These are phyloP conservation scores for Clarias pachynema DNA, from an alignment of 2,797 vertebrate species.

Conservation along the genomic window DNA sequence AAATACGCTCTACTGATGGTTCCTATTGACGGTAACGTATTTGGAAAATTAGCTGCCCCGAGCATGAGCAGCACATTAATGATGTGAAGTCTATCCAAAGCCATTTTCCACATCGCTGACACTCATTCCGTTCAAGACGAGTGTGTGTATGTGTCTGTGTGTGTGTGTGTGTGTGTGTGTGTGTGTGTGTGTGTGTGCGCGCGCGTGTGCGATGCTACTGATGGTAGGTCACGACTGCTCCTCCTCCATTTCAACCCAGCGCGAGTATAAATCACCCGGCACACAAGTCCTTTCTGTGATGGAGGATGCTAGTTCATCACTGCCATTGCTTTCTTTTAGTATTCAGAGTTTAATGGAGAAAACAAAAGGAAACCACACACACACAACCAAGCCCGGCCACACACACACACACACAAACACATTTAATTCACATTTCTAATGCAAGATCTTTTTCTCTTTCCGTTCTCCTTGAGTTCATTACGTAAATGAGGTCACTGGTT, in stretches of 20 bases:
- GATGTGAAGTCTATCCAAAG: conserved; percentile 17
- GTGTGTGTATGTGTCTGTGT: background rate
- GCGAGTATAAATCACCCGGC: conserved; percentile 12
- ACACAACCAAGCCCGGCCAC: background rate
- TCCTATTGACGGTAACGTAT: background rate
- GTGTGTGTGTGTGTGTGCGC: background rate
- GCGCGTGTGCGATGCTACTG: background rate
- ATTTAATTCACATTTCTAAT: background rate
- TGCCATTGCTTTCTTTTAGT: conserved; percentile 5
- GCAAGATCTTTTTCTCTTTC: conserved; percentile 6
- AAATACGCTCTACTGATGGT: background rate
- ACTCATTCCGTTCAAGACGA: background rate
- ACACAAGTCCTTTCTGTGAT: conserved; percentile 10
- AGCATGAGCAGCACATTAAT: conserved; percentile 1
- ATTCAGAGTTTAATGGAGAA: background rate
- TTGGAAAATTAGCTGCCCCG: background rate
- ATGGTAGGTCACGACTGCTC: conserved; percentile 1
- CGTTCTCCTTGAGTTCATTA: conserved; percentile 13
- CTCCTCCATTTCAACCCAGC: conserved; percentile 11
- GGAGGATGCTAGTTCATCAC: conserved; percentile 6
- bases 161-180: background rate
- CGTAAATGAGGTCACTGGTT: conserved; percentile 27
- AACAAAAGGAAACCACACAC: background rate
- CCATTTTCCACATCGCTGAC: conserved; percentile 11
- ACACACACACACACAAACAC: conserved; percentile 3